Conservation (phyloP, 2,888 invertebrate species). For the Morpho achilles region DNA sequence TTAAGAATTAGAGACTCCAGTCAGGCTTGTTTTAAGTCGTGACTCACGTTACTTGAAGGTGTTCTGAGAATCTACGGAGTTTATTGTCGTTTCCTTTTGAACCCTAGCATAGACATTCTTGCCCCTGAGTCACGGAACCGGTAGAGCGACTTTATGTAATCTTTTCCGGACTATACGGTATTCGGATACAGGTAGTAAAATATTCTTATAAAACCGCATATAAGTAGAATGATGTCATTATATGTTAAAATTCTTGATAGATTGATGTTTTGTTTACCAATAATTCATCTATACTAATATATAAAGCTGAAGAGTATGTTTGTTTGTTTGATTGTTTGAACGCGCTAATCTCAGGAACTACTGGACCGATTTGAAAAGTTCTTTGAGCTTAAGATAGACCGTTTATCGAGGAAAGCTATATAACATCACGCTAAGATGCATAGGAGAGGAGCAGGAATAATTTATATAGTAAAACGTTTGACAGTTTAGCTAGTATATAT, state of each 20-base stretch:
- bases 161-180: slow-evolving; percentile 13
- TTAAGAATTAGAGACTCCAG: slow-evolving; percentile 32
- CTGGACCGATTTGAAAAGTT: too few species aligned
- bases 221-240: background rate
- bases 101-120: slow-evolving; percentile 31
- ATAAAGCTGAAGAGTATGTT: too few species aligned
- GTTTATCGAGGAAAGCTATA: too few species aligned
- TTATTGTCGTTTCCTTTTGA: slow-evolving; percentile 56
- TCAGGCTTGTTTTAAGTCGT: slow-evolving; percentile 32
- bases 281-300: background rate
- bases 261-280: background rate
- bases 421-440: too few species aligned
- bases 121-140: slow-evolving; percentile 33
- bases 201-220: slow-evolving; percentile 27
- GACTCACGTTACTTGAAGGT: slow-evolving; percentile 37
- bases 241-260: background rate
- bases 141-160: slow-evolving; percentile 18
- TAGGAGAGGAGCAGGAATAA: too few species aligned
- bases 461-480: too few species aligned
- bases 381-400: too few species aligned
- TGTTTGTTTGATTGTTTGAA: too few species aligned
- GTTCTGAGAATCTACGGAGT: slow-evolving; percentile 58
- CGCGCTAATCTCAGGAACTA: too few species aligned
- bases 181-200: slow-evolving; percentile 35
- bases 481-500: too few species aligned